Evolutionary conservation across 2,888 invertebrate species (phyloP), one percentile per base, ranked within the genome.

Genomic region (Erpobdella octoculata): DNA sequence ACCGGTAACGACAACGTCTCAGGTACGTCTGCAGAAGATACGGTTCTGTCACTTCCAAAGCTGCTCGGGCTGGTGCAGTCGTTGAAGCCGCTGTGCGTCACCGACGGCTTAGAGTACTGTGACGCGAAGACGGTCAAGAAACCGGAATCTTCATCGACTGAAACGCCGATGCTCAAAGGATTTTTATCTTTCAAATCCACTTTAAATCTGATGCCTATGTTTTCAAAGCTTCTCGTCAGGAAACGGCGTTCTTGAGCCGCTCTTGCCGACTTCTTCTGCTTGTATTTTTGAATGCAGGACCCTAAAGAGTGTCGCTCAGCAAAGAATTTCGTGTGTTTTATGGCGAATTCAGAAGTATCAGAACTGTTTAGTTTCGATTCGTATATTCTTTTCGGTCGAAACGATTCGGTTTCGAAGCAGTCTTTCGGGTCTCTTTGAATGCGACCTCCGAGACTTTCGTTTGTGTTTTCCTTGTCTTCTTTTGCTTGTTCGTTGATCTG

Each of bases 281-380:
- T 35, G 62, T 33, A 62, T 33, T 28, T 31, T 35, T 62, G 62
- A 31, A 62, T 62, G 28, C 31, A 62, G 62, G 62, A 62, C n/a
- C 33, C 31, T n/a, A 62, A 18, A 28, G 31, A 31, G n/a, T 33
- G 21, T 15, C 46, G 46, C 12, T 41, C n/a, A n/a, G n/a, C n/a
- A n/a, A n/a, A n/a, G n/a, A n/a, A n/a, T n/a, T n/a, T n/a, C 6
- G 53, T 28, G 21, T 9, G 21, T 15, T 53, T 53, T 3, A 9
- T 25, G 5, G 48, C 48, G 5, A 25, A 9, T 25, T 21, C 21
- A 18, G 5, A 46, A 8, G 21, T 28, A 53, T 53, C 5, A n/a
- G n/a, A 5, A 8, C 21, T 25, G 53, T 53, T n/a, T 53, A 25
- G 53, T 8, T 25, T 25, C 28, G 8, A 25, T 5, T 21, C 8